These are phyloP conservation scores for Psilanteris sp. DNA, from an alignment of 1,140 invertebrate species.

Conservation along the genomic window DNA sequence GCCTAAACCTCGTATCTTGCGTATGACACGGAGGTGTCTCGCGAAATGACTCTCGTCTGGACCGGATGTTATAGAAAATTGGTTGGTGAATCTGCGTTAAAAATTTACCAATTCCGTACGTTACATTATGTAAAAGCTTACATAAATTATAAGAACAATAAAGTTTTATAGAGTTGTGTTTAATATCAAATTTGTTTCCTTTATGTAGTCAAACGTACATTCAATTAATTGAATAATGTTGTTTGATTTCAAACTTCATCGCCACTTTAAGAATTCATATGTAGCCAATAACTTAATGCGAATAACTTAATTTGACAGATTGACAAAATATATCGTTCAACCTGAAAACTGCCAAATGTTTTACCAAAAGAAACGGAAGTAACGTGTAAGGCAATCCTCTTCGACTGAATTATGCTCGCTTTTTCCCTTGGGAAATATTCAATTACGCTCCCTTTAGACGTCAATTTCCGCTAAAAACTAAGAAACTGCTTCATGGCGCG, in stretches of 20 bases:
- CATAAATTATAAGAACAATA: too few species aligned
- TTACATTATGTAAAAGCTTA: too few species aligned
- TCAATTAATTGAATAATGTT: too few species aligned
- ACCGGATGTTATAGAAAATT: constrained; percentile 59
- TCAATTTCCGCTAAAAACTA: constrained; percentile 68
- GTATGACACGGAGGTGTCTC: constrained; percentile 61
- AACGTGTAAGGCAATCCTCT: constrained; percentile 62
- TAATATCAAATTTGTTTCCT: too few species aligned
- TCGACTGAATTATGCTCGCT: constrained; percentile 61
- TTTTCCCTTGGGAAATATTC: constrained; percentile 69
- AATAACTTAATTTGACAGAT: constrained; percentile 49
- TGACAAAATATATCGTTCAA: constrained; percentile 51
- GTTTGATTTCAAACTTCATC: too few species aligned
- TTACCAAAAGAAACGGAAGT: constrained; percentile 49
- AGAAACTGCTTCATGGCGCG: constrained; percentile 65
- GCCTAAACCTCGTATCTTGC: constrained; percentile 46
- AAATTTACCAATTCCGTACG: constrained; percentile 29
- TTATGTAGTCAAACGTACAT: too few species aligned
- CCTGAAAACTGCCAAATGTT: constrained; percentile 40
- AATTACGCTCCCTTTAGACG: constrained; percentile 70
- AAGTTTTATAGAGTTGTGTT: too few species aligned
- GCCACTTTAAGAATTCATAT: too few species aligned
- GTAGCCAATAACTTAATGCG: too few species aligned
- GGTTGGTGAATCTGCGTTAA: constrained; percentile 42
- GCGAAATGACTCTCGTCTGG: constrained; percentile 58